phyloP scores from a whole-genome alignment of 2,888 invertebrate genomes.

The Tenthredo amoena region DNA sequence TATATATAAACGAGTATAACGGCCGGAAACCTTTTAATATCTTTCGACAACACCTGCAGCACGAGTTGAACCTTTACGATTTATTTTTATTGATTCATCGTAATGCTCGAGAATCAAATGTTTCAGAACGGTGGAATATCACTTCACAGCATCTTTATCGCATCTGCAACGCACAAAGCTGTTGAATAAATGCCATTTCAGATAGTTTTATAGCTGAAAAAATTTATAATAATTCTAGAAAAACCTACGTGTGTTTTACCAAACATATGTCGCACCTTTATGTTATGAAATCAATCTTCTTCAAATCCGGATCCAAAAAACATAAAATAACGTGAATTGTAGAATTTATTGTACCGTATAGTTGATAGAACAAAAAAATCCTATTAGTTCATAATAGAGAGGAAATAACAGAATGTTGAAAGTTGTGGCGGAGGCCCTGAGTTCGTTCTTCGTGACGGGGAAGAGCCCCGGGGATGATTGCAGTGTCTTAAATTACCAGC shows the following conservation, averaged over 20 bases:
- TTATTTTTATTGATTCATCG: not conserved
- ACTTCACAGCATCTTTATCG: not conserved
- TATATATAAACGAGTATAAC: not conserved
- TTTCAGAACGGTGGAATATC: conserved; percentile 2
- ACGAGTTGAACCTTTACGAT: not conserved
- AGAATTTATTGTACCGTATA: not conserved
- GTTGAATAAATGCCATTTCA: not conserved
- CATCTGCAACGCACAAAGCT: not conserved
- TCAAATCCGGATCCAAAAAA: not conserved
- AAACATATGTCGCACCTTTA: not conserved
- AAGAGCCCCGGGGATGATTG: not conserved
- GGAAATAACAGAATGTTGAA: not conserved
- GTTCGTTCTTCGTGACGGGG: not conserved
- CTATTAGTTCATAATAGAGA: not conserved
- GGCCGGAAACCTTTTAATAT: conserved; percentile 1
- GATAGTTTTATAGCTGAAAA: not conserved
- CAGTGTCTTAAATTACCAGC: not conserved
- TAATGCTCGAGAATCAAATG: not conserved
- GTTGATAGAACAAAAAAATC: not conserved
- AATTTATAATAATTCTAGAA: not conserved
- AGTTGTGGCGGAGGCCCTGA: not conserved
- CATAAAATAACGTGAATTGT: not conserved
- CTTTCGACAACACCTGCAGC: conserved; percentile 17
- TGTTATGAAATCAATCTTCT: not conserved
- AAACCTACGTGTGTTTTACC: not conserved